A percentile compares a stretch with the other conserved stretches of the same genome.
These are phyloP conservation scores for Linnaemya tessellans DNA, from an alignment of 2,888 invertebrate species.

Conservation along the genomic window DNA sequence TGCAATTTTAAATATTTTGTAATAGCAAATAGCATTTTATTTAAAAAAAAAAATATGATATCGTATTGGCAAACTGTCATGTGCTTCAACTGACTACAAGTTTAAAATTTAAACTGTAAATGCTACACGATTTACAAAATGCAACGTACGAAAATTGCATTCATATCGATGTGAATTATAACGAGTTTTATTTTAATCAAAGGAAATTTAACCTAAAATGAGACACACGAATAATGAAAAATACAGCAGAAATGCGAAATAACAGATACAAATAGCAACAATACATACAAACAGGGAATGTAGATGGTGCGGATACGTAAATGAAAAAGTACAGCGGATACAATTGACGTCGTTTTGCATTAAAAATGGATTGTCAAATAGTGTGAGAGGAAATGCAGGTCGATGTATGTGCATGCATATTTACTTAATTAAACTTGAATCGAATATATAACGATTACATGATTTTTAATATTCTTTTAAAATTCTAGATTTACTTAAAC, in stretches of 20 bases:
- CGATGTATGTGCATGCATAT: not conserved
- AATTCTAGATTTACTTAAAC: no score
- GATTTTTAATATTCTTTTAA: no score
- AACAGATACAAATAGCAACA: not conserved
- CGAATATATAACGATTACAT: no score
- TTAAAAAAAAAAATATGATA: not conserved
- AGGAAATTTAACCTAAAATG: not conserved
- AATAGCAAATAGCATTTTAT: not conserved
- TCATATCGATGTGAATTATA: slow-evolving; percentile 46
- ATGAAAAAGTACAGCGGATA: slow-evolving; percentile 36
- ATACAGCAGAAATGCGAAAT: not conserved
- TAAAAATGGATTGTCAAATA: not conserved
- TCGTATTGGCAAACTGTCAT: not conserved
- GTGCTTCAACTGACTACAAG: not conserved
- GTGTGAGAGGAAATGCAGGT: not conserved
- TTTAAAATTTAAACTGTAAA: slow-evolving; percentile 4
- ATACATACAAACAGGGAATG: not conserved
- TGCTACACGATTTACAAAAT: slow-evolving; percentile 27
- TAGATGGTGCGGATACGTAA: slow-evolving; percentile 24
- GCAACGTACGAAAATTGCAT: slow-evolving; percentile 12
- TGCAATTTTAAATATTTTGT: no score
- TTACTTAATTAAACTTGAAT: not conserved
- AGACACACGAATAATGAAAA: not conserved
- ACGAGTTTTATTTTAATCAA: slow-evolving; percentile 26
- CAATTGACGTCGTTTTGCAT: slow-evolving; percentile 36